Evolutionary conservation across 1,140 invertebrate genomes (phyloP).

Genomic region (Ostrea edulis): DNA sequence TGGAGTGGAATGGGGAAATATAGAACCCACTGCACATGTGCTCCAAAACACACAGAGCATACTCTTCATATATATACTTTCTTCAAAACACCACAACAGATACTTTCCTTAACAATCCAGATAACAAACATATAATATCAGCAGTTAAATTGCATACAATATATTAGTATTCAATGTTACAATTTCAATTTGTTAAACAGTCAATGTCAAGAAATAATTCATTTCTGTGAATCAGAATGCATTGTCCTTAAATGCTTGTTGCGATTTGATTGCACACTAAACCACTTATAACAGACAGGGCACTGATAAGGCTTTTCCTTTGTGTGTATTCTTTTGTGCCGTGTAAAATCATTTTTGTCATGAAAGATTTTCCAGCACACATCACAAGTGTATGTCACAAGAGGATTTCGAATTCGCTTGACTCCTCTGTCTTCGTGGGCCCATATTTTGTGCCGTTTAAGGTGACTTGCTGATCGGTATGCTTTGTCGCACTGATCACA

Average conservation of each 20-base stretch:
- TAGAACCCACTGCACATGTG: too few relatives aligned
- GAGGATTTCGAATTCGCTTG: neutral
- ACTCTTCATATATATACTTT: too few relatives aligned
- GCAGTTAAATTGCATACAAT: too few relatives aligned
- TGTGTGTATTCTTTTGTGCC: conserved; percentile 13
- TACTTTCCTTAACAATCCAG: too few relatives aligned
- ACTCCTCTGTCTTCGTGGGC: conserved; percentile 1
- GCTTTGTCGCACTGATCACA: conserved; percentile 26
- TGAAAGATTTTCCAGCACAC: conserved; percentile 16
- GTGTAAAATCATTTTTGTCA: conserved; percentile 20
- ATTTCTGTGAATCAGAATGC: neutral
- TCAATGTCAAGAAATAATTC: too few relatives aligned
- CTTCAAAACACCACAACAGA: too few relatives aligned
- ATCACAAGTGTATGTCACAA: conserved; percentile 9
- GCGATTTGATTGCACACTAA: conserved; percentile 1
- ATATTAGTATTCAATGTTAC: too few relatives aligned
- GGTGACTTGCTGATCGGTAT: neutral
- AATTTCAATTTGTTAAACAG: too few relatives aligned
- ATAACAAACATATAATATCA: too few relatives aligned
- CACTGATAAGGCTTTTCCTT: conserved; percentile 22
- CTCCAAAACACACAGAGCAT: too few relatives aligned
- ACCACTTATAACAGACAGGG: conserved; percentile 6
- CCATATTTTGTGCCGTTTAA: conserved; percentile 4
- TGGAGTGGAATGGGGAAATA: too few relatives aligned
- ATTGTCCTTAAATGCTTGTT: neutral